A percentile compares a stretch with the other conserved stretches of the same genome.
These are phyloP conservation scores for Drosophila tsacasi DNA, from an alignment of 1,140 invertebrate species.

Conservation along the genomic window DNA sequence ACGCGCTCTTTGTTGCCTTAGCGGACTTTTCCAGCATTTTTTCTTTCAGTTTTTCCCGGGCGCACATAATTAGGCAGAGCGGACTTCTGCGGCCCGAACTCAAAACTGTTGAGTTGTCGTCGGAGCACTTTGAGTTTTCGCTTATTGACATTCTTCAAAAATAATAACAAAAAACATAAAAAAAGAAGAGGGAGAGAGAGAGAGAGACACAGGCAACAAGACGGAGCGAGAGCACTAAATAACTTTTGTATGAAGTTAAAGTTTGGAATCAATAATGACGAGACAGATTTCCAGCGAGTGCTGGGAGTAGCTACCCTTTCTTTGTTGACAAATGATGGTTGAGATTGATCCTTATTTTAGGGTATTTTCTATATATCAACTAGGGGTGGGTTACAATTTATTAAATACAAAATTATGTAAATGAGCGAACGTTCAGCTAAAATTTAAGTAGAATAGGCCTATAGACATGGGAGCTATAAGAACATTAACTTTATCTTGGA, in stretches of 20 bases:
- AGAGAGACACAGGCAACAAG: background rate
- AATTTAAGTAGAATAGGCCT: background rate
- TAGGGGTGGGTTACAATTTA: background rate
- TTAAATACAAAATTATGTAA: background rate
- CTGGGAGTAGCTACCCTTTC: background rate
- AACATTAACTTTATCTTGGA: no score
- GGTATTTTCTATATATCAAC: background rate
- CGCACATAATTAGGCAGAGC: slow-evolving; percentile 34
- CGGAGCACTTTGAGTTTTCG: slow-evolving; percentile 28
- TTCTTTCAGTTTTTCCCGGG: background rate
- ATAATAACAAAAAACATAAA: background rate
- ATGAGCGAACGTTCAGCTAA: background rate
- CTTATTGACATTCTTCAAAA: slow-evolving; percentile 44
- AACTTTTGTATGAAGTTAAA: slow-evolving; percentile 31
- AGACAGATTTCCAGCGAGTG: slow-evolving; percentile 9
- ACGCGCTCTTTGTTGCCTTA: background rate
- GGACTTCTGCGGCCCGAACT: slow-evolving; percentile 28
- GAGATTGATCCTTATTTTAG: background rate
- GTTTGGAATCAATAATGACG: slow-evolving; percentile 42
- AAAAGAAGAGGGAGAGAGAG: background rate
- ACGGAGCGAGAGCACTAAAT: slow-evolving; percentile 8
- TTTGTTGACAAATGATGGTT: background rate
- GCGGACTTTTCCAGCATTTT: background rate
- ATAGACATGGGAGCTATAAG: background rate
- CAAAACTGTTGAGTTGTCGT: slow-evolving; percentile 45